phyloP scores from a whole-genome alignment of 2,113 vertebrate species.

The Apodemus speciosus region DNA sequence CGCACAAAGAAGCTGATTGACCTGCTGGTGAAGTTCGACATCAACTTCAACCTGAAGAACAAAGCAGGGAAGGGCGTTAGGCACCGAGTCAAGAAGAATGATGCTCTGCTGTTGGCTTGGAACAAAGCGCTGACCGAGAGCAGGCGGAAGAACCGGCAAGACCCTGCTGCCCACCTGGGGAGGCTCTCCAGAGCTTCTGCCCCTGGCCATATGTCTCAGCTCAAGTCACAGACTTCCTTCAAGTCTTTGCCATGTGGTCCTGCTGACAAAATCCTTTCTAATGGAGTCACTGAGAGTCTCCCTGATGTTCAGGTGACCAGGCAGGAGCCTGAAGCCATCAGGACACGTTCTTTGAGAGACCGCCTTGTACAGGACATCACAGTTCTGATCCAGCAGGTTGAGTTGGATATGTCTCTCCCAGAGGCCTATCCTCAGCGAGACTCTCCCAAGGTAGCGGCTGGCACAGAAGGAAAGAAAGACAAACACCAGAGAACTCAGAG shows the following conservation, averaged over 20 bases:
- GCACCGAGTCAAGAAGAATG: slow-evolving; percentile 85
- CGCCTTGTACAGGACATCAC: slow-evolving; percentile 81
- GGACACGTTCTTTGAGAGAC: slow-evolving; percentile 79
- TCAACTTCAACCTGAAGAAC: slow-evolving; percentile 87
- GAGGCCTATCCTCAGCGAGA: slow-evolving; percentile 61
- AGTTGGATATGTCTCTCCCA: slow-evolving; percentile 16
- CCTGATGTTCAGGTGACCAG: slow-evolving; percentile 38
- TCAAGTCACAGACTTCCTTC: slow-evolving; percentile 63
- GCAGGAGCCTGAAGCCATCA: slow-evolving; percentile 53
- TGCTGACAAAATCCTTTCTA: not conserved
- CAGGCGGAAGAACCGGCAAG: slow-evolving; percentile 78
- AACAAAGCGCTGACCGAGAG: slow-evolving; percentile 77
- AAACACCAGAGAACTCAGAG: not conserved
- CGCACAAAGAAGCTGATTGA: slow-evolving; percentile 81
- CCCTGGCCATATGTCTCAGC: slow-evolving; percentile 65
- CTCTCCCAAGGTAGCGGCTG: not conserved
- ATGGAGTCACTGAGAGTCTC: slow-evolving; percentile 62
- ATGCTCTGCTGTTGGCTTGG: slow-evolving; percentile 84
- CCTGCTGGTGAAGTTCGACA: slow-evolving; percentile 84
- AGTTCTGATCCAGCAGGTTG: slow-evolving; percentile 81
- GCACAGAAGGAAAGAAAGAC: slow-evolving; percentile 1
- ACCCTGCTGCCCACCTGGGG: slow-evolving; percentile 28
- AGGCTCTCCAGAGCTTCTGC: slow-evolving; percentile 36
- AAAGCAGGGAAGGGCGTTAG: slow-evolving; percentile 84
- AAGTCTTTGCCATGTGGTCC: not conserved